Base-by-base conservation (phyloP, 2,888 invertebrate genomes). In the Tryphoninae sp. region DNA sequence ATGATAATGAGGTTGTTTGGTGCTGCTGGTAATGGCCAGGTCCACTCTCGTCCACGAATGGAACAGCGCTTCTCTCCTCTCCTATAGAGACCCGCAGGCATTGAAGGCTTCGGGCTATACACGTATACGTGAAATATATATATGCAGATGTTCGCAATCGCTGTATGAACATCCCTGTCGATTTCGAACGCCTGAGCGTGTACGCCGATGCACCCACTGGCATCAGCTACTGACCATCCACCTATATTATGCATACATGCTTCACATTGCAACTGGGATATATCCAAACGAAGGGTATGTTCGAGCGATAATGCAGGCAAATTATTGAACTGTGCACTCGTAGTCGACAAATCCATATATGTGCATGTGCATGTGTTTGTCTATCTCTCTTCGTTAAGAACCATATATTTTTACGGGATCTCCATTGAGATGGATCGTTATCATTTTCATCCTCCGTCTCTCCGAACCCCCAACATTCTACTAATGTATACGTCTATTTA, bases 1-100 rank as follows among this genome's bases (percentile, higher is more conserved):
- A 90, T 89, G 89, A 90, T 90, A 91, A 91, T 89, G 89, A 89
- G 90, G 88, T 90, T 88, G 88, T 88, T 89, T 86, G 85, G 83
- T 71, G 83, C 71, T 67, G 78, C 61, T 67, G 72, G 82, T 76
- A 76, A 53, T 64, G 49, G 55, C 13, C 49, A 11, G 61, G 19
- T 16, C 55, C 19, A 72, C 81, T 76, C 81, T 74, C 78, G 42
- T 73, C 33, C 51, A 77, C 58, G 81, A 71, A 71, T 78, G 42
- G 74, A 64, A 71, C 42, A 64, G 69, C 59, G 59, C 40, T 61
- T 59, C n/a, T 61, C 80, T 61, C 65, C 61, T 45, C 45, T 26
- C n/a, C 42, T 62, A 72, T 51, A 33, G 61, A 33, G 53, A 67
- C 59, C 67, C 55, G 53, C 58, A 58, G 74, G 69, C 72, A 76